Conservation (phyloP, 2,113 vertebrate species). For the Misgurnus anguillicaudatus region DNA sequence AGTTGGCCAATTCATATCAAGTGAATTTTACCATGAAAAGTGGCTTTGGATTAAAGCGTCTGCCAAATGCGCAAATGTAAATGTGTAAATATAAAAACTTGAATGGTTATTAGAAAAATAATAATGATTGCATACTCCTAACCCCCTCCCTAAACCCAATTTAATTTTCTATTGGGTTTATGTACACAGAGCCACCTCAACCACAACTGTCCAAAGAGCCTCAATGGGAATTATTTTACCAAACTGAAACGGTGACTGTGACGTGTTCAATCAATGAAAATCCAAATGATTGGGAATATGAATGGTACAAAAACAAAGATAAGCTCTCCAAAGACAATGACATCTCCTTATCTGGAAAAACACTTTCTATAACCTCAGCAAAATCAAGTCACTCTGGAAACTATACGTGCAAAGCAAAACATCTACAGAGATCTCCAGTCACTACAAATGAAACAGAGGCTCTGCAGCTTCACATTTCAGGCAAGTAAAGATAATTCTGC, state of each 20-base stretch:
- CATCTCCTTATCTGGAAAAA: neutral
- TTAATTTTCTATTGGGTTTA: neutral
- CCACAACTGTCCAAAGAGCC: neutral
- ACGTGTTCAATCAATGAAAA: neutral
- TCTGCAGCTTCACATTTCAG: neutral
- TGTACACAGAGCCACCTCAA: neutral
- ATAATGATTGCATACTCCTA: too few species aligned
- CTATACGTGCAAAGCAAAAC: neutral
- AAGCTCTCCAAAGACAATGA: accelerated
- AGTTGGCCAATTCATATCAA: too few species aligned
- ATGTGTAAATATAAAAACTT: too few species aligned
- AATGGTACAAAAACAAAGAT: neutral
- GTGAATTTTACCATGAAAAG: too few species aligned
- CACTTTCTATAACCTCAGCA: neutral
- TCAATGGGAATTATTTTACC: neutral
- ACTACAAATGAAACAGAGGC: neutral
- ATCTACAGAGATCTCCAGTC: neutral
- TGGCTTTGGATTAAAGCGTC: too few species aligned
- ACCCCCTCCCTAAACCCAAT: too few species aligned
- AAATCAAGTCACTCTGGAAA: neutral
- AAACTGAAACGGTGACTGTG: neutral
- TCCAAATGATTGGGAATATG: neutral
- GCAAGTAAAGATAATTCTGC: too few species aligned
- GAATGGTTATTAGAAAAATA: too few species aligned
- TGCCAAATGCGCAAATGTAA: too few species aligned